Evolutionary conservation across 2,888 invertebrate genomes (phyloP), one percentile per base, ranked within the genome.

Genomic region (Sarcophaga caerulescens): DNA sequence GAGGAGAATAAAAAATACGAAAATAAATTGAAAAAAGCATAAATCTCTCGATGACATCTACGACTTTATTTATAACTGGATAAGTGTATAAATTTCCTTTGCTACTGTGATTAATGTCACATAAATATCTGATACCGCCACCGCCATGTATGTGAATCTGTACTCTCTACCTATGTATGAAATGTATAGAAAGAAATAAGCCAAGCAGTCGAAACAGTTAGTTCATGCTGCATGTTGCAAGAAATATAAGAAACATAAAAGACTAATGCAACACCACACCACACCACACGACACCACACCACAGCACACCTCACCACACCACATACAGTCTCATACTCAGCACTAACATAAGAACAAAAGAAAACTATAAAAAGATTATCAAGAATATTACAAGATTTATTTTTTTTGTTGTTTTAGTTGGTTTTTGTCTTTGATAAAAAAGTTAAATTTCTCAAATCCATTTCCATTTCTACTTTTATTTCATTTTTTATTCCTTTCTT

Each of bases 341-440:
- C 45, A 17, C 19, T 59, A 57, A 70, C 59, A 70, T 59, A 82
- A 60, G 47, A 77, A 76, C 57, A 35, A 35, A 80, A 65, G 35
- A 65, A 75, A 80, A 75, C 19, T 62, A 25, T 57, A 66, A 14
- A 63, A 47, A 79, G 70, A 80, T 80, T 80, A 84, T 76, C 84
- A 76, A 76, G 75, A 76, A 66, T 77, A 73, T 81, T 81, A 69
- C 23, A 71, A 84, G 80, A 84, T 84, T 84, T 80, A 84, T 85
- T 35, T 35, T 8, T 35, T 35, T 35, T 35, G 1, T 35, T 35
- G 10, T 35, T 35, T 8, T 8, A 10, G 8, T 35, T 10, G 8
- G 8, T 35, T 35, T 35, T 35, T 35, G 10, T 35, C 8, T 35
- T 59, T 69, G 73, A 85, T 73, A 73, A 85, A 85, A 85, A 35